These are phyloP conservation scores for Clarias gariepinus DNA, from an alignment of 2,113 vertebrate species.

Conservation along the genomic window DNA sequence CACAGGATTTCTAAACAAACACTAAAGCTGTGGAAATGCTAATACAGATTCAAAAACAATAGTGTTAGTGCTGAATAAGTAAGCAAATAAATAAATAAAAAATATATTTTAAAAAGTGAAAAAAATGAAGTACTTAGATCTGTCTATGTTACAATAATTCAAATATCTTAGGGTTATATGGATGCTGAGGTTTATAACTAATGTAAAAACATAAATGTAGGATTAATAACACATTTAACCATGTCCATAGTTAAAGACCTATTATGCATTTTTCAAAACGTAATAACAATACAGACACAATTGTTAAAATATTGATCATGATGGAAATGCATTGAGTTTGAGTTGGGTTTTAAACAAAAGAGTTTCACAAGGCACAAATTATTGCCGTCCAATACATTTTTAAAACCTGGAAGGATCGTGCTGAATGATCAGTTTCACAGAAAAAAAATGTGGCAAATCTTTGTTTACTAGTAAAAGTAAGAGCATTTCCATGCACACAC, in stretches of 20 bases:
- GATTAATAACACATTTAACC: not conserved
- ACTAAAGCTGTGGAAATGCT: not conserved
- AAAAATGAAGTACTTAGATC: not conserved
- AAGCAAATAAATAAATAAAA: not conserved
- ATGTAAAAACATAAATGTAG: not conserved
- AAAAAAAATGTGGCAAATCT: no score
- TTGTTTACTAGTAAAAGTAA: no score
- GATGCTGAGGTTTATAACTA: not conserved
- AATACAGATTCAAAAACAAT: not conserved
- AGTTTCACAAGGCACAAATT: no score
- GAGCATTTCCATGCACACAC: no score
- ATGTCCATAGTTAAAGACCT: not conserved
- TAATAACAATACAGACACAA: no score
- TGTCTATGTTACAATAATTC: not conserved
- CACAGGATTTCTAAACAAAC: not conserved
- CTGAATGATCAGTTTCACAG: no score
- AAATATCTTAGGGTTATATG: not conserved
- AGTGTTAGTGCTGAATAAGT: not conserved
- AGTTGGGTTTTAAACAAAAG: no score
- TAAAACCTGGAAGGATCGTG: no score
- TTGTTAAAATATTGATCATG: not conserved
- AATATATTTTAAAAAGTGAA: not conserved
- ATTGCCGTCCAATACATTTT: no score
- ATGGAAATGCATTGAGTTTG: not conserved
- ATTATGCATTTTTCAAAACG: not conserved